These are phyloP conservation scores for Meloidogyne exigua DNA, from an alignment of 1,140 invertebrate species.

Conservation along the genomic window DNA sequence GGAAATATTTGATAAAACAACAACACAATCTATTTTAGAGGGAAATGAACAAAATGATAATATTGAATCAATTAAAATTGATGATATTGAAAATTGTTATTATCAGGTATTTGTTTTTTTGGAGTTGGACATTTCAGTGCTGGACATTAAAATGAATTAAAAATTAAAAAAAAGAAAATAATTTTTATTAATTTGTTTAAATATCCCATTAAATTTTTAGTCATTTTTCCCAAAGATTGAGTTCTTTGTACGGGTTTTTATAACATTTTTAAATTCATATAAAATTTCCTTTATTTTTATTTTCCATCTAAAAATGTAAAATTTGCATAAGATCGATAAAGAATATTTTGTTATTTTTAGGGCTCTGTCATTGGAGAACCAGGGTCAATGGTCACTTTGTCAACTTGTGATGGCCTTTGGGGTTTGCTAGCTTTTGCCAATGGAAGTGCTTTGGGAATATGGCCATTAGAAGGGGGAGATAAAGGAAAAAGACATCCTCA, in stretches of 20 bases:
- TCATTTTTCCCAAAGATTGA: no score
- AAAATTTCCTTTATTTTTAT: no score
- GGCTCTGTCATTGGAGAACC: conserved; percentile 60
- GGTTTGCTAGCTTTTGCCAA: conserved; percentile 60
- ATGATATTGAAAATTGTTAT: conserved; percentile 59
- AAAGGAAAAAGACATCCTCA: conserved; percentile 56
- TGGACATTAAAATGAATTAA: neutral
- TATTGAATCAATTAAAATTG: conserved; percentile 49
- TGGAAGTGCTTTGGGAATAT: conserved; percentile 61
- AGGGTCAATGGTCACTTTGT: conserved; percentile 57
- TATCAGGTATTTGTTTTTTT: conserved; percentile 34
- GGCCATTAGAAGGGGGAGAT: conserved; percentile 62
- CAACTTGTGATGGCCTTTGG: conserved; percentile 60
- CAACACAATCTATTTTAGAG: neutral
- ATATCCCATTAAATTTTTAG: no score
- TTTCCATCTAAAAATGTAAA: no score
- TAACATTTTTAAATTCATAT: no score
- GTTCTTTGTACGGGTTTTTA: no score
- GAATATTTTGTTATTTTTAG: conserved; percentile 8
- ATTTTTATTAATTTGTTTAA: no score
- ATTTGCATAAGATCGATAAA: neutral
- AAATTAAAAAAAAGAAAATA: neutral
- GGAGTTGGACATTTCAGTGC: neutral
- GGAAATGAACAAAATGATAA: conserved; percentile 42
- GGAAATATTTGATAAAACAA: conserved; percentile 5